Conservation (phyloP, 2,113 vertebrate species). For the Sinocyclocheilus maitianheensis region DNA sequence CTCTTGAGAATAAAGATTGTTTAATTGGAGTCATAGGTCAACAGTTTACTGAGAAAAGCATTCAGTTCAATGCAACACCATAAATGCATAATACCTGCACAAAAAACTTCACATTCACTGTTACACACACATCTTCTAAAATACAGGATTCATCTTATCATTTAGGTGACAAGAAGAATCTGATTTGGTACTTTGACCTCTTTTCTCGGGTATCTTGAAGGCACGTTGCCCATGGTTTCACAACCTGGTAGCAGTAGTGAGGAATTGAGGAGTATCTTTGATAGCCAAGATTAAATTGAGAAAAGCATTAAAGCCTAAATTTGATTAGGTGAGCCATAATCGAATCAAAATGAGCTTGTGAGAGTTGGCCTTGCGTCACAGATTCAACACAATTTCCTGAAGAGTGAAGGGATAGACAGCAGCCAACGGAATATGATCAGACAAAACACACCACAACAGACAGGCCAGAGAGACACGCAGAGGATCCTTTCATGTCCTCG, state of each 20-base stretch:
- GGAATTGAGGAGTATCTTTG: slow-evolving; percentile 43
- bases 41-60: slow-evolving; percentile 1
- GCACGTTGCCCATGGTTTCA: slow-evolving; percentile 37
- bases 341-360: slow-evolving; percentile 50
- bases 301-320: slow-evolving; percentile 59
- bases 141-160: neutral
- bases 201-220: slow-evolving; percentile 21
- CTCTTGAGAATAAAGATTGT: neutral
- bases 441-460: slow-evolving; percentile 33
- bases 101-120: neutral
- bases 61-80: neutral
- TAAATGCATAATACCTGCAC: neutral
- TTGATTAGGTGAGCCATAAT: slow-evolving; percentile 58
- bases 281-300: slow-evolving; percentile 60
- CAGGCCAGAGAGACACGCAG: neutral
- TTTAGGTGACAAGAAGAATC: slow-evolving; percentile 10
- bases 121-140: slow-evolving; percentile 3
- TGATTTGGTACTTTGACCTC: slow-evolving; percentile 9
- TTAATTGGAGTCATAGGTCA: slow-evolving; percentile 14
- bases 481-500: neutral
- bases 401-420: slow-evolving; percentile 48
- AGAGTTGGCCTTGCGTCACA: slow-evolving; percentile 56
- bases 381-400: slow-evolving; percentile 57
- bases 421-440: slow-evolving; percentile 37
- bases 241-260: slow-evolving; percentile 23